Evolutionary conservation across 2,797 vertebrate genomes (phyloP), one percentile per base, ranked within the genome.

Genomic region (Muscicapa striata): DNA sequence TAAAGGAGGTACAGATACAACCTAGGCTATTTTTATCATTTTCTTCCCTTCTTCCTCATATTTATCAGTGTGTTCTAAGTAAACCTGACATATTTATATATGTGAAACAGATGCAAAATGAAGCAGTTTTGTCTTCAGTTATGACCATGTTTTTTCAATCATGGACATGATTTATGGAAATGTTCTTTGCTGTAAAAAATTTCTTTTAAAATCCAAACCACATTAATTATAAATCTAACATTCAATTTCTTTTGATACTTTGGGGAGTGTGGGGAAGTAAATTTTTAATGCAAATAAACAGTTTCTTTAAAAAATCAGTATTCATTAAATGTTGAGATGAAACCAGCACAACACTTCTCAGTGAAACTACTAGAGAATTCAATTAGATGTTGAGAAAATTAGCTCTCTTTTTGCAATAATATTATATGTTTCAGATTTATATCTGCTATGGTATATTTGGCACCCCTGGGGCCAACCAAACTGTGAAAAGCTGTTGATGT

Each of bases 21-120:
- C 68, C 82, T 96, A 88, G 91, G 91, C 95, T 97, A 97, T 97
- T 97, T 97, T 98, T 97, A 96, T 95, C 3, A 89, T 95, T 96
- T 97, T 97, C 95, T 96, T 95, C 73, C 88, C 68, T 95, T 96
- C 97, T 97, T 97, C 96, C 96, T 97, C 95, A 95, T 98, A 91
- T 97, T 92, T 98, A 97, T 98, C 98, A 97, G 94, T 91, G 94
- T 96, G 94, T 96, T 97, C 97, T 97, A 97, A 97, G 95, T 97
- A 97, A 98, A 97, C 96, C 94, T 96, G 97, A 98, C 97, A 97
- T 97, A 88, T 98, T 96, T 97, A 96, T 98, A 95, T 98, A 98
- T 97, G 95, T 95, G 97, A 98, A 98, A 97, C 97, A 98, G 97
- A 98, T 97, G 97, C 97, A 96, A 96, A 94, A 95, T 97, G 95